These are phyloP conservation scores for Corydoras maculifer DNA, from an alignment of 2,113 vertebrate genomes.

Conservation along the genomic window DNA sequence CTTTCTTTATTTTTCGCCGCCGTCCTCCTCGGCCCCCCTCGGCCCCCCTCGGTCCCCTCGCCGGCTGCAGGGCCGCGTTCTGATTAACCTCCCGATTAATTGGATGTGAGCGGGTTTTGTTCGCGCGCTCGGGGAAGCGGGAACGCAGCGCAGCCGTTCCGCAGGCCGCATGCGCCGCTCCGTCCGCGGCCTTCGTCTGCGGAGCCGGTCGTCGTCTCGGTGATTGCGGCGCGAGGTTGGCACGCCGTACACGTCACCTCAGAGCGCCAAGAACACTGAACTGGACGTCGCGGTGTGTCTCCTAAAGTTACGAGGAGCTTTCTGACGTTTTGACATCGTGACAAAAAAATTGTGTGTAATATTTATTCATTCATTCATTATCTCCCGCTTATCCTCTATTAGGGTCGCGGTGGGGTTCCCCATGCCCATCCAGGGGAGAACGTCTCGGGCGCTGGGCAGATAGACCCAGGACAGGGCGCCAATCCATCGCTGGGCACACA, in stretches of 20 bases:
- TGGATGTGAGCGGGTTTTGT: slow-evolving; percentile 20
- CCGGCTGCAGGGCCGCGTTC: slow-evolving; percentile 4
- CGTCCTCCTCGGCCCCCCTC: not conserved
- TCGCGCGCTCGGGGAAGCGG: slow-evolving; percentile 16
- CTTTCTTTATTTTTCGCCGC: not conserved
- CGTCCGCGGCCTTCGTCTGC: slow-evolving; percentile 14
- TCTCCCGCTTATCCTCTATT: no score
- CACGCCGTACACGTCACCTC: slow-evolving; percentile 10
- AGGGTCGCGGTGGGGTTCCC: no score
- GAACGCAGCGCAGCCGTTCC: not conserved
- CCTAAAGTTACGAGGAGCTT: slow-evolving; percentile 2
- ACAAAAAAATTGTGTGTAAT: no score
- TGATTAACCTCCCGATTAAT: slow-evolving; percentile 31
- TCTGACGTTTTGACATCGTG: slow-evolving; percentile 19
- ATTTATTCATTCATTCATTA: no score
- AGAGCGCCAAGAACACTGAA: slow-evolving; percentile 1
- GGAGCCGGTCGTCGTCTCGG: slow-evolving; percentile 21
- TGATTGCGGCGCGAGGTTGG: slow-evolving; percentile 5
- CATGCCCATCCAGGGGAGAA: no score
- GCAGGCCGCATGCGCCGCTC: not conserved
- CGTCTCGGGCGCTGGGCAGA: no score
- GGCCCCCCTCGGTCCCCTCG: not conserved
- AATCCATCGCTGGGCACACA: no score
- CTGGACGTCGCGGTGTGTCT: not conserved
- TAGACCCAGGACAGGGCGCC: no score